These are phyloP conservation scores for Cephus nigrinus DNA, from an alignment of 2,888 invertebrate species.

Conservation along the genomic window DNA sequence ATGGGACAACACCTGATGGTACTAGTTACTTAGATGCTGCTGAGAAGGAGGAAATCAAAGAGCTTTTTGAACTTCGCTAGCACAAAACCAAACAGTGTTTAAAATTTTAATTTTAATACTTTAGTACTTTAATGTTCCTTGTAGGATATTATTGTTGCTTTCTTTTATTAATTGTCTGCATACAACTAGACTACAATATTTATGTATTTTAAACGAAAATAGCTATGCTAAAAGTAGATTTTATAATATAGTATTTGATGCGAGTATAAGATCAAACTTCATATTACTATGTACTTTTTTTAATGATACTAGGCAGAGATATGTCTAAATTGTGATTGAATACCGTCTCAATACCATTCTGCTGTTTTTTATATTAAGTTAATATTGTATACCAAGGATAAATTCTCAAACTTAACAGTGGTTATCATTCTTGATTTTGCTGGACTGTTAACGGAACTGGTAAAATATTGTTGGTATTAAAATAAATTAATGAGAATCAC, in stretches of 20 bases:
- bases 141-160: slow-evolving; percentile 55
- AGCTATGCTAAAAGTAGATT: slow-evolving; percentile 22
- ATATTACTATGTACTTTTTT: slow-evolving; percentile 54
- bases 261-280: slow-evolving; percentile 42
- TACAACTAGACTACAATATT: slow-evolving; percentile 44
- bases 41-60: slow-evolving; percentile 91
- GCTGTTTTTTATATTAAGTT: neutral
- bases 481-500: neutral
- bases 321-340: slow-evolving; percentile 21
- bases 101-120: slow-evolving; percentile 55
- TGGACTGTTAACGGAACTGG: neutral
- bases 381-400: neutral
- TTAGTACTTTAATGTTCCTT: slow-evolving; percentile 60
- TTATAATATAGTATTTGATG: slow-evolving; percentile 18
- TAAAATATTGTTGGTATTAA: neutral
- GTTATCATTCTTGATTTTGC: neutral
- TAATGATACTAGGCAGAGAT: slow-evolving; percentile 25
- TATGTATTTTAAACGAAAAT: slow-evolving; percentile 44
- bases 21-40: slow-evolving; percentile 88
- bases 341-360: slow-evolving; percentile 2
- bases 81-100: slow-evolving; percentile 51
- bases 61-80: slow-evolving; percentile 68
- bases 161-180: slow-evolving; percentile 50
- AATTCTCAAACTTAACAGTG: neutral
- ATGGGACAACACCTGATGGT: slow-evolving; percentile 88